Evolutionary conservation across 1,140 invertebrate genomes (phyloP).

Genomic region (Coelopa frigida): DNA sequence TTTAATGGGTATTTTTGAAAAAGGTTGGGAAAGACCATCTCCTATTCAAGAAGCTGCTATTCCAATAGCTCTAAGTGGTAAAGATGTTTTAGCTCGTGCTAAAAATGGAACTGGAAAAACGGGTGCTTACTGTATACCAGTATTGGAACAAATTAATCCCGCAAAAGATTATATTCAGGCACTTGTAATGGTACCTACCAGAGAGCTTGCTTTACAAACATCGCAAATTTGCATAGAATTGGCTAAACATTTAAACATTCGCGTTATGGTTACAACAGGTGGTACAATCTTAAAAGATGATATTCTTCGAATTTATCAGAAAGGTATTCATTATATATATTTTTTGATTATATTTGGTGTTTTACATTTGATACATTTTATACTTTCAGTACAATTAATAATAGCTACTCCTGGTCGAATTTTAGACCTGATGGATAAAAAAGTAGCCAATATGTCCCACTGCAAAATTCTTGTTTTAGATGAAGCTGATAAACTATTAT

Average conservation of each 20-base stretch:
- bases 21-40: conserved; percentile 99
- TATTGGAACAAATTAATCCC: conserved; percentile 90
- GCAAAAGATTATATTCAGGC: conserved; percentile 90
- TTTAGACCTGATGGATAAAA: conserved; percentile 99
- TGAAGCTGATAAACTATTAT: conserved; percentile 98
- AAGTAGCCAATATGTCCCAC: conserved; percentile 90
- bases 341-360: background rate
- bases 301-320: conserved; percentile 99
- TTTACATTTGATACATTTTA: no score
- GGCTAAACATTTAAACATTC: conserved; percentile 89
- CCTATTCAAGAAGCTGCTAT: conserved; percentile 99
- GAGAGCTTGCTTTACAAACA: conserved; percentile 98
- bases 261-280: conserved; percentile 98
- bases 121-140: conserved; percentile 98
- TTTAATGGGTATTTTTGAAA: conserved; percentile 99
- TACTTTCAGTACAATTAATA: conserved; percentile 86
- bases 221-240: conserved; percentile 99
- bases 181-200: conserved; percentile 95
- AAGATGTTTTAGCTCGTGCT: conserved; percentile 95
- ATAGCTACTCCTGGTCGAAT: conserved; percentile 99
- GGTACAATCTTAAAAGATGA: conserved; percentile 98
- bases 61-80: conserved; percentile 93
- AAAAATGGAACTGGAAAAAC: conserved; percentile 99
- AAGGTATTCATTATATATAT: conserved; percentile 67
- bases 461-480: conserved; percentile 97